These are phyloP conservation scores for Epicampocera succincta DNA, from an alignment of 2,888 invertebrate species.

Conservation along the genomic window DNA sequence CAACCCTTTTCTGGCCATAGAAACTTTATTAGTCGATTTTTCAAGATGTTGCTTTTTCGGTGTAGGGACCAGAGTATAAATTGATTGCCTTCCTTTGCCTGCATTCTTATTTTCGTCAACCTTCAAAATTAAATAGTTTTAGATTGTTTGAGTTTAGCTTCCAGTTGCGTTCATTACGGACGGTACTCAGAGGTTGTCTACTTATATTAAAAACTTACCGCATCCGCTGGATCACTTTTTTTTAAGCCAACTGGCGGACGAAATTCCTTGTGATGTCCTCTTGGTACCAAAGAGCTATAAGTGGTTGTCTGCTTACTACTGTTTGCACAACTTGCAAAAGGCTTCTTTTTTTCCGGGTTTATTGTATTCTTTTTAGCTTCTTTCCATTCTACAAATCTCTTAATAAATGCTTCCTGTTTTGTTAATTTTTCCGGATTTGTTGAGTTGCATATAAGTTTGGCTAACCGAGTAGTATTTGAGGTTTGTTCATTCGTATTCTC, in stretches of 20 bases:
- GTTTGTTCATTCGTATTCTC: constrained; percentile 28
- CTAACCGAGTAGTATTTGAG: constrained; percentile 47
- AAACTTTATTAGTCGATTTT: constrained; percentile 31
- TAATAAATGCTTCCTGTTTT: constrained; percentile 68
- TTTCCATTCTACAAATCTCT: constrained; percentile 71
- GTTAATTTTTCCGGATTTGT: constrained; percentile 49
- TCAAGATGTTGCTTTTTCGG: constrained; percentile 20
- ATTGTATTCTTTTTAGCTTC: constrained; percentile 64
- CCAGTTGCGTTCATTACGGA: too few species aligned
- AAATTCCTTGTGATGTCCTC: constrained; percentile 64
- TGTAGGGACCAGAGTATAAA: constrained; percentile 55
- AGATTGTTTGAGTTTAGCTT: not conserved
- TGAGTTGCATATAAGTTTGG: constrained; percentile 45
- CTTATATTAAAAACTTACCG: too few species aligned
- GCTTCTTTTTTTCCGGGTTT: constrained; percentile 60
- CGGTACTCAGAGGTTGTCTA: too few species aligned
- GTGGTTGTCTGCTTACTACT: not conserved
- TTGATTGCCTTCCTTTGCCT: constrained; percentile 52
- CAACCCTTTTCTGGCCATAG: constrained; percentile 25
- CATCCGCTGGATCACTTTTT: too few species aligned
- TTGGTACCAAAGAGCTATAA: constrained; percentile 64
- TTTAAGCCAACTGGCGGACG: constrained; percentile 68
- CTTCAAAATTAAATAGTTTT: constrained; percentile 13
- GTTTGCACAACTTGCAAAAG: constrained; percentile 67
- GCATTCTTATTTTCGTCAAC: constrained; percentile 8